Conservation (phyloP, 2,113 vertebrate genomes). For the Pao palembangensis region DNA sequence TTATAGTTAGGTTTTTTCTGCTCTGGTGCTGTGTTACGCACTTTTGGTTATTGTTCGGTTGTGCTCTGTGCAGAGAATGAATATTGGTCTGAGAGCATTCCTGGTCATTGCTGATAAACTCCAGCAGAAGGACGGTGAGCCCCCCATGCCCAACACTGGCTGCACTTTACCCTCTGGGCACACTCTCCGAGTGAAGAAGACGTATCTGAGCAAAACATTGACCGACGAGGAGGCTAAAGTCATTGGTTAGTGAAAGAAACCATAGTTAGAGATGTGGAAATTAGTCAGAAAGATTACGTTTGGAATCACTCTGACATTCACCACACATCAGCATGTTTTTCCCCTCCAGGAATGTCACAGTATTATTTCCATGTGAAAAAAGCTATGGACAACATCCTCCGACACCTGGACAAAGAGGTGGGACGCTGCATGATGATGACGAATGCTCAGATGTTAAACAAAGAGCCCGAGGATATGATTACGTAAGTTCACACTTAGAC, state of each 20-base stretch:
- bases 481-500: constrained; percentile 78
- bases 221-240: constrained; percentile 97
- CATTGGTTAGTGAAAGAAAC: constrained; percentile 82
- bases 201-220: constrained; percentile 93
- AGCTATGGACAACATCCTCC: constrained; percentile 92
- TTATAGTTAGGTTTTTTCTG: neutral
- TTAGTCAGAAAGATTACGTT: neutral
- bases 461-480: constrained; percentile 98
- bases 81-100: constrained; percentile 95
- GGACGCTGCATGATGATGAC: constrained; percentile 98
- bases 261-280: neutral
- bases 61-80: constrained; percentile 86
- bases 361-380: constrained; percentile 96
- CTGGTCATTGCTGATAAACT: constrained; percentile 95
- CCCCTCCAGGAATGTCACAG: constrained; percentile 85
- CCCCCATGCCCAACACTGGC: constrained; percentile 96
- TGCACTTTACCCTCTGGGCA: constrained; percentile 94
- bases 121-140: constrained; percentile 96
- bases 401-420: constrained; percentile 97
- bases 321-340: neutral
- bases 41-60: neutral
- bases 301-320: neutral
- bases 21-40: neutral
- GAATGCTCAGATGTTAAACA: constrained; percentile 95
- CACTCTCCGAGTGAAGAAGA: constrained; percentile 95